Conservation (phyloP, 2,113 vertebrate species). For the Myodes glareolus region DNA sequence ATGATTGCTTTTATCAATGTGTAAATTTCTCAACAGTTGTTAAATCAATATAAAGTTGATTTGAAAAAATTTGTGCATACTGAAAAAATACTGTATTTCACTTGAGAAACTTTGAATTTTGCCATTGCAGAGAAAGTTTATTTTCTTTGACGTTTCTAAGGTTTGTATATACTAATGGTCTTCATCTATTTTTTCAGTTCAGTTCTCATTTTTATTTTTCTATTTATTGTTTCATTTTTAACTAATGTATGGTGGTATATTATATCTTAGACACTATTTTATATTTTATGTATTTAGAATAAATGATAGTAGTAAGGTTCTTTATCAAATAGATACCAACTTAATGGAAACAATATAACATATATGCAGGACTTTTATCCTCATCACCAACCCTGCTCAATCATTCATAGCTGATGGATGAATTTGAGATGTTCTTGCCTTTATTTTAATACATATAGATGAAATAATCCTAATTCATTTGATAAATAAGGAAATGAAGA, state of each 20-base stretch:
- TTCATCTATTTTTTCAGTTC: neutral
- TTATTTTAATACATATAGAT: neutral
- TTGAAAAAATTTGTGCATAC: neutral
- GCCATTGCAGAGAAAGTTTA: neutral
- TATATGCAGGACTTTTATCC: too few relatives aligned
- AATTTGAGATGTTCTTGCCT: constrained; percentile 4
- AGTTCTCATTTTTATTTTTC: neutral
- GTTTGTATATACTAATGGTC: neutral
- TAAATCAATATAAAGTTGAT: neutral
- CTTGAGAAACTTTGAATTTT: neutral
- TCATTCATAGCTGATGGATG: neutral
- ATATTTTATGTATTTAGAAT: neutral
- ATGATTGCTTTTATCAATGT: neutral
- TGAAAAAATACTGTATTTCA: neutral
- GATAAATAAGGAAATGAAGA: neutral
- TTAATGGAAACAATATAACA: neutral
- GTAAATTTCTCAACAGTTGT: neutral
- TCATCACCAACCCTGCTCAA: neutral
- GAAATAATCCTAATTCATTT: neutral
- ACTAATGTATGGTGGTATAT: neutral
- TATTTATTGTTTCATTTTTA: neutral
- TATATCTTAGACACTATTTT: neutral
- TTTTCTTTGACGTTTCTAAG: neutral
- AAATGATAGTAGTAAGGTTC: neutral
- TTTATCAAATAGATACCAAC: neutral